A percentile compares a stretch with the other conserved stretches of the same genome.
Evolutionary conservation across 2,113 vertebrate genomes (phyloP).

Genomic region (Aptenodytes forsteri): DNA sequence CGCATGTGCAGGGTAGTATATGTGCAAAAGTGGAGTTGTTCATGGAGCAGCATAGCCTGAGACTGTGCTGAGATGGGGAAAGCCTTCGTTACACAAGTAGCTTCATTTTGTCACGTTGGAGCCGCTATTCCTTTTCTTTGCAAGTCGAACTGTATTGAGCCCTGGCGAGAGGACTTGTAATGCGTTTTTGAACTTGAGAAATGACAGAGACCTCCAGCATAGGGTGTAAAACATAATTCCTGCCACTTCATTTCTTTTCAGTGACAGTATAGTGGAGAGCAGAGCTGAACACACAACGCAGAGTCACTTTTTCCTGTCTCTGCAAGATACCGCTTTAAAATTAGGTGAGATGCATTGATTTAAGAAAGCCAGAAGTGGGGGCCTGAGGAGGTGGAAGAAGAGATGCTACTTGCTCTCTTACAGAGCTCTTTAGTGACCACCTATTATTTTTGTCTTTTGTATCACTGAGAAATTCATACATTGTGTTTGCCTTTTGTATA

Average conservation of each 20-base stretch:
- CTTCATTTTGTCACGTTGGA: neutral
- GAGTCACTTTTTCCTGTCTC: neutral
- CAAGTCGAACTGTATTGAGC: accelerated
- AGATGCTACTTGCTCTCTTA: constrained; percentile 27
- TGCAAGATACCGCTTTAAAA: constrained; percentile 6
- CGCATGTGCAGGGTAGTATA: accelerated
- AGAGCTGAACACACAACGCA: neutral
- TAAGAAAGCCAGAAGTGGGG: neutral
- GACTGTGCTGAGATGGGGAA: neutral
- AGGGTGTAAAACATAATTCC: neutral
- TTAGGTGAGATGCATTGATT: neutral
- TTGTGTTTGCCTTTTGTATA: constrained; percentile 80
- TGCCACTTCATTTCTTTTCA: neutral
- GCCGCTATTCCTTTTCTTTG: neutral
- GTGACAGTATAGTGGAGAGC: neutral
- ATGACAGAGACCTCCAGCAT: neutral
- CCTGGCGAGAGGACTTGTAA: accelerated
- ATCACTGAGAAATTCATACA: constrained; percentile 77
- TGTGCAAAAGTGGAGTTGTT: neutral
- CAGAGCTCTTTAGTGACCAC: constrained; percentile 35
- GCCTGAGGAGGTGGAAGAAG: constrained; percentile 11
- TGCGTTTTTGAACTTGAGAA: neutral
- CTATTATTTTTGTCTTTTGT: constrained; percentile 54
- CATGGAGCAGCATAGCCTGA: neutral
- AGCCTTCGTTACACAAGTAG: neutral